phyloP scores from a whole-genome alignment of 64 coral and sea anemone species.

The Porites lutea region DNA sequence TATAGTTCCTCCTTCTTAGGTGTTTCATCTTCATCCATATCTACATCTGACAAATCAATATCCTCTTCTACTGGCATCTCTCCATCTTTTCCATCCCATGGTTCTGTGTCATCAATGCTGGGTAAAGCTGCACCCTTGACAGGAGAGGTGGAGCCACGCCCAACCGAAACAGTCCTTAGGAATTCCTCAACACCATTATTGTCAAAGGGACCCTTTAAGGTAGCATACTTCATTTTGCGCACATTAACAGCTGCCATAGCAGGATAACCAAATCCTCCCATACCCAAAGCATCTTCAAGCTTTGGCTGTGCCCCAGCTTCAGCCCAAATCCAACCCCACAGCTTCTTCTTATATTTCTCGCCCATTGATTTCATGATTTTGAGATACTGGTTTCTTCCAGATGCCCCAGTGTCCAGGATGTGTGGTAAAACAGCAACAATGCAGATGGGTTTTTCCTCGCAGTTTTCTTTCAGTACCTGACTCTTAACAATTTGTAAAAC shows the following conservation, averaged over 20 bases:
- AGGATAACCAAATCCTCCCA: constrained; percentile 99
- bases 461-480: constrained; percentile 76
- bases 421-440: constrained; percentile 91
- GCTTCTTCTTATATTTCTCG: constrained; percentile 97
- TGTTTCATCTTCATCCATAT: constrained; percentile 85
- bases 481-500: constrained; percentile 65
- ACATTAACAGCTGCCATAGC: constrained; percentile 88
- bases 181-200: constrained; percentile 92
- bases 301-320: constrained; percentile 91
- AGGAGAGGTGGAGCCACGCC: constrained; percentile 87
- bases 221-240: constrained; percentile 87
- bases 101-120: constrained; percentile 45
- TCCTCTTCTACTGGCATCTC: constrained; percentile 91
- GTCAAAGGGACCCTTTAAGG: constrained; percentile 93
- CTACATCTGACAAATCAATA: constrained; percentile 94
- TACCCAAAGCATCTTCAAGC: constrained; percentile 88
- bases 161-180: constrained; percentile 85
- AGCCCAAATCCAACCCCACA: constrained; percentile 97
- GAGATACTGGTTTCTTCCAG: constrained; percentile 87
- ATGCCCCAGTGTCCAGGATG: constrained; percentile 95
- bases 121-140: constrained; percentile 80
- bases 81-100: constrained; percentile 99
- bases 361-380: constrained; percentile 91
- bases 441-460: constrained; percentile 89
- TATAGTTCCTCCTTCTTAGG: constrained; percentile 92